Evolutionary conservation across 2,888 invertebrate genomes (phyloP).

Genomic region (Nomada lathburiana): DNA sequence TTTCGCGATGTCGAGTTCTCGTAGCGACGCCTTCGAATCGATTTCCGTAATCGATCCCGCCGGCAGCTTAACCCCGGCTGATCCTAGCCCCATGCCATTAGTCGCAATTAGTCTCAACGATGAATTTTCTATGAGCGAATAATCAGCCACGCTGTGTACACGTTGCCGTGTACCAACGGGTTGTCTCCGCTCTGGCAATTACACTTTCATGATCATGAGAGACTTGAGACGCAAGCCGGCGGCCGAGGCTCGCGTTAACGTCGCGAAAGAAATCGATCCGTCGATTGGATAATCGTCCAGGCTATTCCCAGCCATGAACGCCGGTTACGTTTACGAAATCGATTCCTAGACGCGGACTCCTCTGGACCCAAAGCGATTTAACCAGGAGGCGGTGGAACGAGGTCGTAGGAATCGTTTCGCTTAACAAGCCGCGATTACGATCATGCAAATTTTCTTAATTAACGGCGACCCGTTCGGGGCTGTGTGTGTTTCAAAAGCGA

Average conservation of each 20-base stretch:
- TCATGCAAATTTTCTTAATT: slow-evolving; percentile 73
- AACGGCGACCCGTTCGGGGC: slow-evolving; percentile 53
- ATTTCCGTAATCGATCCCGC: slow-evolving; percentile 49
- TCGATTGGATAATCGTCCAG: neutral
- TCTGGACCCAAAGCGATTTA: slow-evolving; percentile 31
- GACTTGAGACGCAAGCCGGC: slow-evolving; percentile 9
- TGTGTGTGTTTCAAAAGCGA: slow-evolving; percentile 58
- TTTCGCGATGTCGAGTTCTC: slow-evolving; percentile 20
- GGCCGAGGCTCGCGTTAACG: slow-evolving; percentile 13
- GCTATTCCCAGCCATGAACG: slow-evolving; percentile 20
- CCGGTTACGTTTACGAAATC: slow-evolving; percentile 54
- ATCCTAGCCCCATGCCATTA: slow-evolving; percentile 73
- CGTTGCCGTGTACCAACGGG: slow-evolving; percentile 21
- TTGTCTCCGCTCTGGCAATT: slow-evolving; percentile 57
- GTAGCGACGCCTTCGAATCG: slow-evolving; percentile 35
- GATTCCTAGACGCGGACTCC: neutral
- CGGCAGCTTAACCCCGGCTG: slow-evolving; percentile 52
- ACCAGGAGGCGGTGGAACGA: slow-evolving; percentile 43
- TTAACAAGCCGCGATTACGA: slow-evolving; percentile 67
- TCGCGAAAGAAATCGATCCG: slow-evolving; percentile 52
- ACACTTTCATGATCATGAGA: slow-evolving; percentile 70
- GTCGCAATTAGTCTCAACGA: slow-evolving; percentile 80
- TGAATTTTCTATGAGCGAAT: slow-evolving; percentile 80
- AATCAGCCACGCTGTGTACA: slow-evolving; percentile 64
- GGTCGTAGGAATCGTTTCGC: slow-evolving; percentile 47